Evolutionary conservation across 2,888 invertebrate genomes (phyloP), one percentile per base, ranked within the genome.

Genomic region (Euproctis similis): DNA sequence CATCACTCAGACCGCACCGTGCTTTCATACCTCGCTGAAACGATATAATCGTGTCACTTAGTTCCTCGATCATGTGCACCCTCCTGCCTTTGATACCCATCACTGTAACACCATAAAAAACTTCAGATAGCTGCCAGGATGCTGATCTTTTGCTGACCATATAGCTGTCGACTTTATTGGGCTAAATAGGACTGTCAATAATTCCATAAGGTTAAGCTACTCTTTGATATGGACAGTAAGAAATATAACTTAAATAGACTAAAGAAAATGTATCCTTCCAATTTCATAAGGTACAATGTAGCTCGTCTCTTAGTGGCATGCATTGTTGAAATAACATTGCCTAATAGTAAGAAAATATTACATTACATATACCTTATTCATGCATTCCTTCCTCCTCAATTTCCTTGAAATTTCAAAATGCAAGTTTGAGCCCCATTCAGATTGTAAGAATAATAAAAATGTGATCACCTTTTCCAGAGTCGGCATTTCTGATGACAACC

Each of bases 61-160:
- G 91, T 87, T 97, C 96, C 89, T 97, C 97, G 85, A 97, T 97
- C 92, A 97, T 95, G 88, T 97, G 97, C 85, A 97, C 96, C 81
- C 97, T 90, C 72, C 97, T 90, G 78, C 97, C 97, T 88, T 96
- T 96, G 90, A 97, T 96, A 88, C 97, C 97, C 97, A 97, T 97
- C 89, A 97, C 97, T 97, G 89, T 63, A 88, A 87, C 81, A 85
- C 78, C 82, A 82, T 65, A 80, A 77, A 40, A 55, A 67, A 67
- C 68, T 64, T 73, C 60, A 72, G 54, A 55, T 37, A 48, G 48
- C 59, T 53, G 43, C 31, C 31, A 30, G 18, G 20, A 26, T 24
- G 18, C 36, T 31, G 33, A n/a, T 31, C 39, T 37, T 37, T 32
- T 35, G 24, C 27, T 33, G 16, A n/a, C n/a, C n/a, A n/a, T n/a